A percentile compares a stretch with the other conserved stretches of the same genome.
phyloP scores from a whole-genome alignment of 2,888 invertebrate species.

The Petrolisthes manimaculis region DNA sequence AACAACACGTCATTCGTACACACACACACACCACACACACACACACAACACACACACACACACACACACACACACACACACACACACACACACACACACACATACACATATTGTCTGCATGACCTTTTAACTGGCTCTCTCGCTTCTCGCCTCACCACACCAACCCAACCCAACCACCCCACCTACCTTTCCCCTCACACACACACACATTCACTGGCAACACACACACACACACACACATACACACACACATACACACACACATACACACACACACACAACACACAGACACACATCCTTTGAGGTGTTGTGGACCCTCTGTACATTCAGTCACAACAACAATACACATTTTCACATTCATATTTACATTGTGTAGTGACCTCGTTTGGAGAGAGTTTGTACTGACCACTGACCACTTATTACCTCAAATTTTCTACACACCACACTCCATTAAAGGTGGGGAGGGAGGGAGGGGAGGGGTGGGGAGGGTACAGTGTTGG shows the following conservation, averaged over 20 bases:
- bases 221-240: neutral
- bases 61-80: slow-evolving; percentile 24
- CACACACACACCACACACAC: slow-evolving; percentile 19
- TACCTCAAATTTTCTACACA: too few species aligned
- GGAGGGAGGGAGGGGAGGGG: too few species aligned
- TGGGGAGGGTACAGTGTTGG: too few species aligned
- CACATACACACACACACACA: slow-evolving; percentile 9
- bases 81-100: slow-evolving; percentile 23
- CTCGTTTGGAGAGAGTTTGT: too few species aligned
- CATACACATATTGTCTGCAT: neutral
- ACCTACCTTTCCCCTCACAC: slow-evolving; percentile 2
- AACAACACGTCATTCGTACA: neutral
- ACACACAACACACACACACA: slow-evolving; percentile 24
- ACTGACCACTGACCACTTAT: too few species aligned
- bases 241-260: slow-evolving; percentile 7
- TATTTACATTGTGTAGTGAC: too few species aligned
- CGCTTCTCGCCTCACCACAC: too few species aligned
- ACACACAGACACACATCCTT: neutral
- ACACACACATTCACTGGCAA: neutral
- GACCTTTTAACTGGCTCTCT: too few species aligned
- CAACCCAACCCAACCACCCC: neutral
- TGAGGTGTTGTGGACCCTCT: too few species aligned
- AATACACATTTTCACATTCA: too few species aligned
- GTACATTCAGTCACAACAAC: too few species aligned
- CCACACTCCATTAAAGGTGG: too few species aligned